Evolutionary conservation across 2,797 vertebrate species (phyloP), one percentile per base, ranked within the genome.

Genomic region (Sebastes taczanowskii): DNA sequence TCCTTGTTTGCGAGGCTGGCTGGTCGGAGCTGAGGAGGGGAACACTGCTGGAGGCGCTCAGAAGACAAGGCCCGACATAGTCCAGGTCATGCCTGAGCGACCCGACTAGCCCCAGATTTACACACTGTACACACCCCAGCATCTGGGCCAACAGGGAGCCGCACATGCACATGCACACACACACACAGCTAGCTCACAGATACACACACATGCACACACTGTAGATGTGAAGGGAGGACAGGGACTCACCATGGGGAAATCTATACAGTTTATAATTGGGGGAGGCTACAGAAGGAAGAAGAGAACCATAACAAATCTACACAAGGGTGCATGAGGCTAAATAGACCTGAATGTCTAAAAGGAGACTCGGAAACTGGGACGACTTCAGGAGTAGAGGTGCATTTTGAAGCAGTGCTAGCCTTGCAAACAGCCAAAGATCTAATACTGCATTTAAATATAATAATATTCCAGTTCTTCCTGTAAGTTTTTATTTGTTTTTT

Each of bases 261-360:
- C 92, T 89, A 86, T 83, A 89, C 82, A 87, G 88, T 91, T 94
- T 95, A 94, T 94, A 95, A 95, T 95, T 95, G 94, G 95, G 73
- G 78, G 86, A 91, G 86, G 84, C 88, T 86, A 83, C 77, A 90
- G 90, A 85, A 92, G 86, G 83, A 94, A 90, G 88, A 93, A 92
- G 84, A 91, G 91, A 92, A 91, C 88, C 92, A 92, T 93, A 90
- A 91, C 90, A 93, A 93, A 93, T 91, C 90, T 90, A 87, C 92
- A 91, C 86, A 83, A 87, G 91, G 90, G 92, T 87, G 82, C 82
- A 88, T 62, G 82, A 86, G 87, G 78, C 85, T 88, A 91, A 93
- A 93, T 86, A 89, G 81, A 86, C 84, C 78, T 83, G 88, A 88
- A 87, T 91, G 85, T 89, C 75, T 84, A 30, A 90, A 80, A 91